Evolutionary conservation across 2,113 vertebrate genomes (phyloP).

Genomic region (Gambusia holbrooki): DNA sequence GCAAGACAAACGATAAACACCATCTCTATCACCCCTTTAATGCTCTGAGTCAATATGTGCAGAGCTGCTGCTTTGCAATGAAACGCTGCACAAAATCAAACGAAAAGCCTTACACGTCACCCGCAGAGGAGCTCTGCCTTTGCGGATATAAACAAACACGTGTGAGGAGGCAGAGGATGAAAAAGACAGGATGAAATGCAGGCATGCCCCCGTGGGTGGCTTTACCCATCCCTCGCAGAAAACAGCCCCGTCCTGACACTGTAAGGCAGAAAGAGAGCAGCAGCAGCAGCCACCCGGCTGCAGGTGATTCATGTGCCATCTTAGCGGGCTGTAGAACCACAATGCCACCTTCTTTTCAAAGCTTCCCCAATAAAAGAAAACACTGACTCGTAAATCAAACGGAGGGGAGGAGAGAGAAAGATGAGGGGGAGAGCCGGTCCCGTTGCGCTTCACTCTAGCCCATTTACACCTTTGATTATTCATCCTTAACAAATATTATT

Average conservation of each 20-base stretch:
- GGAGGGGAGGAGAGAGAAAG: slow-evolving; percentile 50
- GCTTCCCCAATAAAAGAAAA: slow-evolving; percentile 73
- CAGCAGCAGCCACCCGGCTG: background rate
- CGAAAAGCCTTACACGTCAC: slow-evolving; percentile 26
- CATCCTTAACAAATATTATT: slow-evolving; percentile 77
- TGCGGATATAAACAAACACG: slow-evolving; percentile 57
- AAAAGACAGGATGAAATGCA: slow-evolving; percentile 56
- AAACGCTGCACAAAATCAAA: slow-evolving; percentile 61
- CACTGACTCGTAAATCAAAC: slow-evolving; percentile 68
- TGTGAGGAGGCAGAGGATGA: slow-evolving; percentile 10
- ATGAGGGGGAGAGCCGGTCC: slow-evolving; percentile 51
- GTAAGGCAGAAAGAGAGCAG: slow-evolving; percentile 13
- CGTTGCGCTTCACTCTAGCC: slow-evolving; percentile 54
- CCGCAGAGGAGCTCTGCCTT: slow-evolving; percentile 28
- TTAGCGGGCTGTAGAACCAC: slow-evolving; percentile 68
- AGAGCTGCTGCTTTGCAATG: slow-evolving; percentile 52
- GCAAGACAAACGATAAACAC: slow-evolving; percentile 44
- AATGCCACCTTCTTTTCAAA: slow-evolving; percentile 75
- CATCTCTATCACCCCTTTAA: slow-evolving; percentile 47
- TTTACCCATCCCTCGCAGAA: slow-evolving; percentile 59
- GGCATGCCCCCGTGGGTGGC: slow-evolving; percentile 45
- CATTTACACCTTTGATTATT: slow-evolving; percentile 73
- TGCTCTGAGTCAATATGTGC: slow-evolving; percentile 54
- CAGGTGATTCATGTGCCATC: slow-evolving; percentile 73
- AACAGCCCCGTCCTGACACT: slow-evolving; percentile 58